These are phyloP conservation scores for Dynastes grantii DNA, from an alignment of 2,888 invertebrate species.

Conservation along the genomic window DNA sequence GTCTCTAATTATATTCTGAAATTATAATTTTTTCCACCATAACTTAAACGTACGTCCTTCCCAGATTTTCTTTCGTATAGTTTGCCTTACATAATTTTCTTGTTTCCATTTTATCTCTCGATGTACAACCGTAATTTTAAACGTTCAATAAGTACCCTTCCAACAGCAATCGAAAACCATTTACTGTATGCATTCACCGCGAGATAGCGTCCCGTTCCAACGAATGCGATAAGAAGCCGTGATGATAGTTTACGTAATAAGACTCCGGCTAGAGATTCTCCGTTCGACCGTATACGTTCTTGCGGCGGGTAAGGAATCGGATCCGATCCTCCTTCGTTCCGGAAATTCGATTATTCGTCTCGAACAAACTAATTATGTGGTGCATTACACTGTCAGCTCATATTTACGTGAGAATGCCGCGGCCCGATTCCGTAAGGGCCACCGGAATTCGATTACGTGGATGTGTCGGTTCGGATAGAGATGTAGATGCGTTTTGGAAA, in stretches of 20 bases:
- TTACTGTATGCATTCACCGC: slow-evolving; percentile 4
- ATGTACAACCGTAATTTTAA: too few relatives aligned
- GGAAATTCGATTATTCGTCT: slow-evolving; percentile 50
- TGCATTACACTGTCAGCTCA: slow-evolving; percentile 51
- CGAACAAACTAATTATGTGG: slow-evolving; percentile 50
- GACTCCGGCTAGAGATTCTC: background rate
- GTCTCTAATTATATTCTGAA: too few relatives aligned
- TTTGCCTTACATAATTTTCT: background rate
- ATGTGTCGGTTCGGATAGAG: slow-evolving; percentile 42
- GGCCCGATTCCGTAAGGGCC: slow-evolving; percentile 20
- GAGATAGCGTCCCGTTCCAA: background rate
- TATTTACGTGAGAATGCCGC: slow-evolving; percentile 48
- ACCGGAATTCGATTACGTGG: slow-evolving; percentile 41
- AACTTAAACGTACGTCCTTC: too few relatives aligned
- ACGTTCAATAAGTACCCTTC: too few relatives aligned
- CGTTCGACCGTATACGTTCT: slow-evolving; percentile 1
- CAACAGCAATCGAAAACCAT: background rate
- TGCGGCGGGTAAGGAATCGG: slow-evolving; percentile 21
- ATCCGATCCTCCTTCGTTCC: slow-evolving; percentile 40
- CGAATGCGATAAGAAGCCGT: slow-evolving; percentile 11
- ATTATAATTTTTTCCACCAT: too few relatives aligned
- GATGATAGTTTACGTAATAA: slow-evolving; percentile 13
- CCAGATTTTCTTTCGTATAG: too few relatives aligned
- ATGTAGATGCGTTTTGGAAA: slow-evolving; percentile 42
- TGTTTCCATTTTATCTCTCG: background rate